Conservation (phyloP, 2,113 vertebrate species). For the Isichthys henryi region DNA sequence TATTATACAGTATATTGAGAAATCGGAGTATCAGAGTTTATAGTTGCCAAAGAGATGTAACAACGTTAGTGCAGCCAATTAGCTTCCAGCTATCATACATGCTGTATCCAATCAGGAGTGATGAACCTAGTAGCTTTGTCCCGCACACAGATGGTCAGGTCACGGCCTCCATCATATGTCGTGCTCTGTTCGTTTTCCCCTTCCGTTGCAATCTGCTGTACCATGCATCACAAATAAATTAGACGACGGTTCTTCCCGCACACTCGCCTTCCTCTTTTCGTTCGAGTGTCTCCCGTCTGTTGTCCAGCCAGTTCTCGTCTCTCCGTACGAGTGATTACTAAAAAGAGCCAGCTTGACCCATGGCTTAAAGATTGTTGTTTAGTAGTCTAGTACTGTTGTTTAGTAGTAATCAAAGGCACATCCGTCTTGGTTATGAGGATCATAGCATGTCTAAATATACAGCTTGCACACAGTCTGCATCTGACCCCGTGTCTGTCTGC, state of each 20-base stretch:
- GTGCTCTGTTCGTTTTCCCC: not conserved
- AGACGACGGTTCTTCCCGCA: not conserved
- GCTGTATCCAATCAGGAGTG: conserved; percentile 30
- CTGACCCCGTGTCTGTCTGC: not conserved
- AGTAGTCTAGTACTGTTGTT: too few species aligned
- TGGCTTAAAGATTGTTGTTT: not conserved
- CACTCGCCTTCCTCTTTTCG: not conserved
- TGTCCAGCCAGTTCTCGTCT: not conserved
- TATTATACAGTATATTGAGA: conserved; percentile 31
- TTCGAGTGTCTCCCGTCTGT: not conserved
- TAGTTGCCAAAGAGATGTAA: conserved; percentile 52
- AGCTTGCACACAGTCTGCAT: not conserved
- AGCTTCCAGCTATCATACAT: conserved; percentile 30
- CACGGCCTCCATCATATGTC: not conserved
- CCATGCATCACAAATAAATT: not conserved
- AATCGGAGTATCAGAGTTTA: conserved; percentile 25
- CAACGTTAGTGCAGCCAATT: conserved; percentile 30
- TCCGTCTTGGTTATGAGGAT: too few species aligned
- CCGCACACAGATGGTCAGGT: conserved; percentile 29
- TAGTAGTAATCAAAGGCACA: too few species aligned
- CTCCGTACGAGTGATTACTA: not conserved
- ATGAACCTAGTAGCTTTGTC: conserved; percentile 34
- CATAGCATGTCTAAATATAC: not conserved
- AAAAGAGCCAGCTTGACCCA: not conserved
- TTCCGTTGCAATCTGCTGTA: not conserved